Evolutionary conservation across 2,113 vertebrate genomes (phyloP).

Genomic region (Neoarius graeffei): DNA sequence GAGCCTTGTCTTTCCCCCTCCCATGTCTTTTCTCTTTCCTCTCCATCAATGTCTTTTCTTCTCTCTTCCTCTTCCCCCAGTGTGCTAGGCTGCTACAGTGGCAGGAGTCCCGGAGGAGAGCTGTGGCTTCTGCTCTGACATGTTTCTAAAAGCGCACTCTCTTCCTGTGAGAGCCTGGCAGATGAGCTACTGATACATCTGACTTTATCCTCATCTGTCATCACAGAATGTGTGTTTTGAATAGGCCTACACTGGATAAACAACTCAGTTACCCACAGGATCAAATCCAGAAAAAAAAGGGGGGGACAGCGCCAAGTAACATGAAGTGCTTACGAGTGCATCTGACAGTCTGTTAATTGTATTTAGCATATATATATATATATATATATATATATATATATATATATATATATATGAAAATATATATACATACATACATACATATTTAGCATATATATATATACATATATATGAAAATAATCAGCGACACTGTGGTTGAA

Average conservation of each 20-base stretch:
- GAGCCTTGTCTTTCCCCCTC: slow-evolving; percentile 35
- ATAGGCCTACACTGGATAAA: slow-evolving; percentile 8
- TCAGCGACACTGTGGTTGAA: not conserved
- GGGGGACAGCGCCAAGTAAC: not conserved
- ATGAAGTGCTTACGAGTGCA: not conserved
- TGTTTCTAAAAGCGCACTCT: slow-evolving; percentile 40
- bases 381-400: too few species aligned
- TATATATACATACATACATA: too few species aligned
- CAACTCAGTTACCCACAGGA: slow-evolving; percentile 19
- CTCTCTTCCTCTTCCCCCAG: slow-evolving; percentile 37
- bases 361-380: not conserved
- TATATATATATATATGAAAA: too few species aligned
- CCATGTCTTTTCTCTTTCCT: slow-evolving; percentile 32
- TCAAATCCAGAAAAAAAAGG: not conserved
- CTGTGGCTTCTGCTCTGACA: slow-evolving; percentile 46
- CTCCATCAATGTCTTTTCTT: slow-evolving; percentile 44
- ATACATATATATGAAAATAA: not conserved
- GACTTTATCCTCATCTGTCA: slow-evolving; percentile 40
- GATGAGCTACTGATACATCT: slow-evolving; percentile 37
- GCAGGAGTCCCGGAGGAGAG: slow-evolving; percentile 41
- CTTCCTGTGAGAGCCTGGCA: slow-evolving; percentile 41
- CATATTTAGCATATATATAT: too few species aligned
- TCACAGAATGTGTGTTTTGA: slow-evolving; percentile 25
- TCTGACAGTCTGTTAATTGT: not conserved
- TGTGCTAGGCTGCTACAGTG: slow-evolving; percentile 32